phyloP scores from a whole-genome alignment of 2,797 vertebrate genomes.

The Urocyon cinereoargenteus region DNA sequence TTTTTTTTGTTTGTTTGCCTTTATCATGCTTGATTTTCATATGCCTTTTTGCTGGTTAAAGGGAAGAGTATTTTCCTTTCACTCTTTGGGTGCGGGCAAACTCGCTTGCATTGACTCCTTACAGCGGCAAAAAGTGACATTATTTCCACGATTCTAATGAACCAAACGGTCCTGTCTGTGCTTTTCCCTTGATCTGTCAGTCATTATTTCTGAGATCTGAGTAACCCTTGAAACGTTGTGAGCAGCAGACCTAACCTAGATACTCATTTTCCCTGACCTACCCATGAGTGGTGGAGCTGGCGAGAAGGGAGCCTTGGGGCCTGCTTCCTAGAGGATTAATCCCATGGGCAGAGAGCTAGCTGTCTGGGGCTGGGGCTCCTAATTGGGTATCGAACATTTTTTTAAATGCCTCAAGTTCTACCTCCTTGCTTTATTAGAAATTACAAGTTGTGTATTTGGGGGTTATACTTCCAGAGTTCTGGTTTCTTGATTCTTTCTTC shows the following conservation, averaged over 20 bases:
- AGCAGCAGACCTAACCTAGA: conserved; percentile 45
- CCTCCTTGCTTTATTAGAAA: conserved; percentile 40
- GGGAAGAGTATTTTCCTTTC: conserved; percentile 25
- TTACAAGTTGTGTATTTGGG: neutral
- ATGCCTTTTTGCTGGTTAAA: neutral
- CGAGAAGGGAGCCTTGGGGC: neutral
- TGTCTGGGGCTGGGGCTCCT: neutral
- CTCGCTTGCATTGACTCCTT: conserved; percentile 24
- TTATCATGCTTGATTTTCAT: neutral
- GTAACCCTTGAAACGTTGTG: conserved; percentile 28
- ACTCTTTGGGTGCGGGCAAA: conserved; percentile 9
- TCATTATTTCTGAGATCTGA: conserved; percentile 82
- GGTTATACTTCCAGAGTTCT: neutral
- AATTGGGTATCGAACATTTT: conserved; percentile 34
- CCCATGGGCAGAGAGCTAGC: conserved; percentile 53
- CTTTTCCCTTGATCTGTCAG: conserved; percentile 79
- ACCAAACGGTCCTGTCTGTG: conserved; percentile 62
- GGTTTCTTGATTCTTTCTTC: conserved; percentile 1
- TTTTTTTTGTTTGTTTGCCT: neutral
- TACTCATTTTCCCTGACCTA: neutral
- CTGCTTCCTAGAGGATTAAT: neutral
- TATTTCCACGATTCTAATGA: conserved; percentile 79
- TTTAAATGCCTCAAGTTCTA: conserved; percentile 36
- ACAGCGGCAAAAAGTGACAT: conserved; percentile 65
- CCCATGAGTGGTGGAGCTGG: neutral